These are phyloP conservation scores for Oncorhynchus gorbuscha DNA, from an alignment of 2,113 vertebrate genomes.

Conservation along the genomic window DNA sequence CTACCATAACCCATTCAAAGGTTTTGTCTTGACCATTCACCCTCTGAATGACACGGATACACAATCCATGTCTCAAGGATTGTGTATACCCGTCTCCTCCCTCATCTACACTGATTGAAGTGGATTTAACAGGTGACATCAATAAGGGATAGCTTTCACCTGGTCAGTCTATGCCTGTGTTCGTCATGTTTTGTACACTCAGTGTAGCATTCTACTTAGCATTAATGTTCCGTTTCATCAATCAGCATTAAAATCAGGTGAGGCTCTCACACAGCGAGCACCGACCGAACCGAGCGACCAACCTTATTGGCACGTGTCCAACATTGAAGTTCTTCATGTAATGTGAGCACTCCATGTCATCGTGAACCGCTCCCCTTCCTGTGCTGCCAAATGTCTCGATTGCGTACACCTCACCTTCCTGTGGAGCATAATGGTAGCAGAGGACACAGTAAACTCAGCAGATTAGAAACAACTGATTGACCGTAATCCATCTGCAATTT, in stretches of 20 bases:
- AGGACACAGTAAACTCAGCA: slow-evolving; percentile 2
- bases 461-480: too few species aligned
- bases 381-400: slow-evolving; percentile 98
- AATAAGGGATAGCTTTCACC: too few species aligned
- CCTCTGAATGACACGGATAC: too few species aligned
- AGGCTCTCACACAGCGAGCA: not conserved
- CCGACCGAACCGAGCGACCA: slow-evolving; percentile 33
- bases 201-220: not conserved
- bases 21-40: too few species aligned
- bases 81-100: too few species aligned
- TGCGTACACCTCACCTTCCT: slow-evolving; percentile 97
- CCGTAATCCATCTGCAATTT: too few species aligned
- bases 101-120: too few species aligned
- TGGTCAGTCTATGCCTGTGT: too few species aligned
- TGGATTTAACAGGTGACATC: too few species aligned
- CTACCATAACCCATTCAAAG: too few species aligned
- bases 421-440: slow-evolving; percentile 12
- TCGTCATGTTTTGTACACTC: too few species aligned
- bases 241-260: not conserved
- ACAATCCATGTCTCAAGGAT: too few species aligned
- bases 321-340: slow-evolving; percentile 99
- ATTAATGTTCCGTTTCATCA: not conserved
- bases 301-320: slow-evolving; percentile 97
- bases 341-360: slow-evolving; percentile 98
- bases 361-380: slow-evolving; percentile 93